phyloP scores from a whole-genome alignment of 2,888 invertebrate species.

The Agrenia bidenticulata region DNA sequence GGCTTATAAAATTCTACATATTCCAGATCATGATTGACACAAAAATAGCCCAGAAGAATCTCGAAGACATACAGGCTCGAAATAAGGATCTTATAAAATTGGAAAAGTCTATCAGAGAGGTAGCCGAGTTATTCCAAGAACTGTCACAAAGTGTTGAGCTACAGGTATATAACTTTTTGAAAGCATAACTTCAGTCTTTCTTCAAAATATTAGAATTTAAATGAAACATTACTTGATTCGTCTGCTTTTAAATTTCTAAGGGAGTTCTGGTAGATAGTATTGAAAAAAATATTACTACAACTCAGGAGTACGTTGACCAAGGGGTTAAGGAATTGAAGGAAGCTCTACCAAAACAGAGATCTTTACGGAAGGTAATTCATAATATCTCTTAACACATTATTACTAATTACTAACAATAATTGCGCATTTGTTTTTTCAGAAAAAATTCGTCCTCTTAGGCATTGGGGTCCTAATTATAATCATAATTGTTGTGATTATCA shows the following conservation, averaged over 20 bases:
- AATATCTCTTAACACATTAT: slow-evolving; percentile 13
- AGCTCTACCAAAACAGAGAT: not conserved
- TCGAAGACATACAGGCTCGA: slow-evolving; percentile 78
- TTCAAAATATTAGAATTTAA: too few relatives aligned
- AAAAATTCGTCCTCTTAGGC: not conserved
- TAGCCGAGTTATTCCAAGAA: slow-evolving; percentile 79
- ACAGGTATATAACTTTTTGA: slow-evolving; percentile 61
- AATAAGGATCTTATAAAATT: slow-evolving; percentile 79
- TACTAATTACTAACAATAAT: too few relatives aligned
- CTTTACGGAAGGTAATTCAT: not conserved
- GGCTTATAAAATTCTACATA: not conserved
- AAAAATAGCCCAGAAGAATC: slow-evolving; percentile 58
- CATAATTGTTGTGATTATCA: not conserved
- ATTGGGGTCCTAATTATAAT: not conserved
- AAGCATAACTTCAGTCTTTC: not conserved
- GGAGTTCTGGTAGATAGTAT: slow-evolving; percentile 8
- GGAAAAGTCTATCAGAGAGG: slow-evolving; percentile 74
- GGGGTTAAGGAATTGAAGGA: not conserved
- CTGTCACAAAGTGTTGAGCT: slow-evolving; percentile 77
- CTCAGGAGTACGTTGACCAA: slow-evolving; percentile 4
- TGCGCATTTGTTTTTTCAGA: not conserved
- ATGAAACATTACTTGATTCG: not conserved
- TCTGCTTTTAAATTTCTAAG: slow-evolving; percentile 1
- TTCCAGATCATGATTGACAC: slow-evolving; percentile 39
- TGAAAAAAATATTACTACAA: not conserved